Conservation (phyloP, 2,113 vertebrate species). For the Geococcyx californianus region DNA sequence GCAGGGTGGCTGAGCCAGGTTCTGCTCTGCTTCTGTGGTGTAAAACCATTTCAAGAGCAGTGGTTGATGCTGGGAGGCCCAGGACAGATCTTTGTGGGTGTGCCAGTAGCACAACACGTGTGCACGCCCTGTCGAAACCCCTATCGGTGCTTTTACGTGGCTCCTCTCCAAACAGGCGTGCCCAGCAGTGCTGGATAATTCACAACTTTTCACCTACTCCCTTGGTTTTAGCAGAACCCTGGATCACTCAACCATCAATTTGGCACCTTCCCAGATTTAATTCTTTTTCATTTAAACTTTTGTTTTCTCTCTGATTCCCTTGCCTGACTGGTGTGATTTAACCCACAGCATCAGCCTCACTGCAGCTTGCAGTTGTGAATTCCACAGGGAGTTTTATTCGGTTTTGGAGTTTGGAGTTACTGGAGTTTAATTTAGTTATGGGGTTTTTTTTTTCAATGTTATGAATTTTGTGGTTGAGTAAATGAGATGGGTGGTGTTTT, state of each 20-base stretch:
- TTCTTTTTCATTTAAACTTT: neutral
- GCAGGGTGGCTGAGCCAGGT: rapidly evolving
- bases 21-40: rapidly evolving
- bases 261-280: neutral
- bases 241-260: neutral
- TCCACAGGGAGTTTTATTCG: neutral
- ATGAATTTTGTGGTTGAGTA: neutral
- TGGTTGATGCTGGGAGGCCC: neutral
- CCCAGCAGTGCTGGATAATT: neutral
- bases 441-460: neutral
- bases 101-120: neutral
- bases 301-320: neutral
- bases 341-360: neutral
- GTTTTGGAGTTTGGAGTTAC: too few relatives aligned
- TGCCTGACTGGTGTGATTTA: neutral
- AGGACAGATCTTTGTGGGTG: neutral
- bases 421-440: neutral
- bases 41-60: neutral
- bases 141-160: neutral
- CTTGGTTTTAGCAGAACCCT: neutral
- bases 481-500: neutral
- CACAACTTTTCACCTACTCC: neutral
- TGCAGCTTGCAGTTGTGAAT: neutral
- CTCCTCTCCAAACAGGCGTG: neutral
- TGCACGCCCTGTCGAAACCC: neutral